A percentile compares a stretch with the other conserved stretches of the same genome.
Evolutionary conservation across 2,888 invertebrate species (phyloP).

Genomic region (Metacarcinus magister): DNA sequence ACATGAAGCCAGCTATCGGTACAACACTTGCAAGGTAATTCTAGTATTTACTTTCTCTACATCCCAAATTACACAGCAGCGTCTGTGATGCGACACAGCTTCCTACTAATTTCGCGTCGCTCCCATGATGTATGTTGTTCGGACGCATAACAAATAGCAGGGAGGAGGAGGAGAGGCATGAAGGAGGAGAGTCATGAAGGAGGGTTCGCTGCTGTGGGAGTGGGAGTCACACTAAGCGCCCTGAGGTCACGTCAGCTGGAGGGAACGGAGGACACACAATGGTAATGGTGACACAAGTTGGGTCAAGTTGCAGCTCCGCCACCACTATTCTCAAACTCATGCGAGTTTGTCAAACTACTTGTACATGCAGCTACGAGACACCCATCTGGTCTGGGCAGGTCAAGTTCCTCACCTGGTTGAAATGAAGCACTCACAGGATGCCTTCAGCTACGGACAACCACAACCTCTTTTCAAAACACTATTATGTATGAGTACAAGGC

Average conservation of each 20-base stretch:
- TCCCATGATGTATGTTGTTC: not conserved
- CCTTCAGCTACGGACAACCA: not conserved
- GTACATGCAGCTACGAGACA: constrained; percentile 34
- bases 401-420: not conserved
- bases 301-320: constrained; percentile 28
- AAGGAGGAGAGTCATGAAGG: no score
- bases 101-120: not conserved
- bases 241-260: not conserved
- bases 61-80: no score
- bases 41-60: no score
- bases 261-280: not conserved
- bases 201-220: no score
- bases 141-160: not conserved
- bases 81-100: no score
- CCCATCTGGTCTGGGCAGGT: not conserved
- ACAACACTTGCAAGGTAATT: no score
- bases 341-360: constrained; percentile 33
- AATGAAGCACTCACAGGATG: not conserved
- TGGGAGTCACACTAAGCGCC: no score
- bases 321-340: not conserved
- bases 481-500: not conserved
- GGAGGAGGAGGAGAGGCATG: not conserved
- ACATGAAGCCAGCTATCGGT: no score
- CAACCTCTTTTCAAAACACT: not conserved
- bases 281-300: constrained; percentile 39